A percentile compares a stretch with the other conserved stretches of the same genome.
Conservation (phyloP, 2,888 invertebrate species). For the Euzophera pinguis region DNA sequence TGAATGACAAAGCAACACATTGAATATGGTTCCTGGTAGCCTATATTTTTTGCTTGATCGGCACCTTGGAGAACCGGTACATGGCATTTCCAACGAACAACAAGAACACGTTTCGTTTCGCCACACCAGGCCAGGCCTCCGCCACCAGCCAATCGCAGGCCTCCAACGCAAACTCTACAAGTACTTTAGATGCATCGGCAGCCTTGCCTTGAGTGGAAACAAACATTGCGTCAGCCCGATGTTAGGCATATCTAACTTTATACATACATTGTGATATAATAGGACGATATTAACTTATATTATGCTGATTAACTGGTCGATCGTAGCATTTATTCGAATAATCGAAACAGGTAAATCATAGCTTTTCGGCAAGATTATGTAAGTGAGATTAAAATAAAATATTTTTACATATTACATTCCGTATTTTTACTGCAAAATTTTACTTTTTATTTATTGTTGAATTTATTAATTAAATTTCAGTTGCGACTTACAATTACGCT, state of each 20-base stretch:
- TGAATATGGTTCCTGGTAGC: slow-evolving; percentile 33
- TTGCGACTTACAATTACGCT: no score
- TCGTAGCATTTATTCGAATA: no score
- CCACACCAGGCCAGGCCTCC: slow-evolving; percentile 76
- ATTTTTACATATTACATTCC: no score
- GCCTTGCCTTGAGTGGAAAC: slow-evolving; percentile 51
- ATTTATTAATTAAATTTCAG: no score
- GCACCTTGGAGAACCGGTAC: slow-evolving; percentile 34
- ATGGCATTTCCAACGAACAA: slow-evolving; percentile 37
- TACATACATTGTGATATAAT: not conserved
- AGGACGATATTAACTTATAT: no score
- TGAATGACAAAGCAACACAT: not conserved
- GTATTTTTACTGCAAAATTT: no score
- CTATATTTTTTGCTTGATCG: slow-evolving; percentile 37
- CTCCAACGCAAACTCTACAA: slow-evolving; percentile 48
- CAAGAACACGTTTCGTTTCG: slow-evolving; percentile 58
- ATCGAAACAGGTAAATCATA: no score
- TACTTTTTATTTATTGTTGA: no score
- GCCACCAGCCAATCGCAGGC: slow-evolving; percentile 54
- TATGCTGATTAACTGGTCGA: no score
- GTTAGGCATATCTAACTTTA: slow-evolving; percentile 9
- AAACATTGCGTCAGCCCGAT: slow-evolving; percentile 51
- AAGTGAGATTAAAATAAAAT: no score
- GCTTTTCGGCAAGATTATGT: no score
- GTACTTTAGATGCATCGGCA: slow-evolving; percentile 63